A percentile compares a stretch with the other conserved stretches of the same genome.
Conservation (phyloP, 1,140 invertebrate genomes). For the Drosophila parabipectinata region DNA sequence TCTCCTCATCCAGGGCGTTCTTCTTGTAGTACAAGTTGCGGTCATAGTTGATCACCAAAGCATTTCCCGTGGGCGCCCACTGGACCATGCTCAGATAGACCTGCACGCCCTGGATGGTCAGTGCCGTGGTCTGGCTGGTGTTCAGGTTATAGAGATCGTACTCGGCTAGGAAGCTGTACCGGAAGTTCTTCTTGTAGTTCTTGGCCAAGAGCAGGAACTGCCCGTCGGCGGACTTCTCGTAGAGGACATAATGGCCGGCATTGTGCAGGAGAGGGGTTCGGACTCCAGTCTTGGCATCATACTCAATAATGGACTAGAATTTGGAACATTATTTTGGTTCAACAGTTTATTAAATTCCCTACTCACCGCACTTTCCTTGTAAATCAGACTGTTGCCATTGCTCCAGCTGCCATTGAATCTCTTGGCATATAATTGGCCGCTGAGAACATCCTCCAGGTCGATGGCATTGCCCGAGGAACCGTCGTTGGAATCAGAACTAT, state of each 20-base stretch:
- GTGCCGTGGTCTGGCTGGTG: conserved; percentile 75
- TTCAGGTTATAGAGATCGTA: conserved; percentile 86
- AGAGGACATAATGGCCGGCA: conserved; percentile 62
- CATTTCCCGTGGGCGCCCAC: conserved; percentile 85
- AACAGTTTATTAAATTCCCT: neutral
- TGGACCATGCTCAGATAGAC: conserved; percentile 64
- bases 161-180: conserved; percentile 87
- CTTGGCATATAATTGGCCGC: conserved; percentile 83
- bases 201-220: conserved; percentile 69
- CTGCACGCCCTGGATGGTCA: conserved; percentile 61
- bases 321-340: neutral
- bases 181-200: conserved; percentile 85
- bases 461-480: conserved; percentile 52
- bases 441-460: conserved; percentile 84
- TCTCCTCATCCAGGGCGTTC: conserved; percentile 72
- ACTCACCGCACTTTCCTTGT: conserved; percentile 63
- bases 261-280: conserved; percentile 45
- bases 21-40: conserved; percentile 92
- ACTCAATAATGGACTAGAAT: conserved; percentile 65
- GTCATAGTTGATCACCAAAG: conserved; percentile 89
- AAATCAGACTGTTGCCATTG: conserved; percentile 81
- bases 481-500: neutral
- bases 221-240: conserved; percentile 77
- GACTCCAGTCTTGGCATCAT: conserved; percentile 56
- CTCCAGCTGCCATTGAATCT: conserved; percentile 86